Base-by-base conservation (phyloP, 92 coral and sea anemone species). In the Paragorgia papillata region DNA sequence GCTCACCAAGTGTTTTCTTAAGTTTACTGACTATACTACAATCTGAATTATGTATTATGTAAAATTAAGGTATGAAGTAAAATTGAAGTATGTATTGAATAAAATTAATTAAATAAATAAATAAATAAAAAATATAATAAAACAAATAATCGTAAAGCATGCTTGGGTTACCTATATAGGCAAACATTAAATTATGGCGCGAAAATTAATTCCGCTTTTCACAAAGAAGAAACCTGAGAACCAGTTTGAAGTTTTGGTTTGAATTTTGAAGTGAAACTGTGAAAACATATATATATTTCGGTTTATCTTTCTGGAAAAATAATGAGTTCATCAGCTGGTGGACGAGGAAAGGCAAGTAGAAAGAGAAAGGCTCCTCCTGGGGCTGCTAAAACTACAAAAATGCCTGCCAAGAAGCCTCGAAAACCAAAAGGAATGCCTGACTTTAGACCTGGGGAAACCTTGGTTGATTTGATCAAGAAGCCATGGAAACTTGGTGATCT, bases 341-440 rank as follows among this genome's bases (percentile, higher is more conserved):
- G 81, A 62, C 84, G 85, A 43, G 24, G 69, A 35, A 79, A 86
- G 55, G 84, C 69, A 31, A 71, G 73, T 57, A 55, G 86, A 39
- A 77, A 83, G 20, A 70, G 57, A 62, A 79, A 74, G 35, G 57
- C 59, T 19, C 62, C 86, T 0, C 31, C 92, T 0, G 88, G 83
- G 63, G 75, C 20, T 21, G 60, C 39, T 12, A 84, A 83, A 64
- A 89, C 89, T 27, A 60, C 79, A 53, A 62, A 77, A 30, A 76
- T 81, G 4, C 79, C 80, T 4, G 61, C 81, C 3, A 93, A 90
- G 76, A 85, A 79, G 56, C 87, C 94, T 21, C 96, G 94, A 10
- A 87, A 87, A 60, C 97, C 97, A 2, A 85, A 85, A 70, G 97
- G 97, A 59, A 93, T 93, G 96, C 82, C 91, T 4, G 94, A 93